Conservation (phyloP, 2,888 invertebrate species). For the Chloroclystis v-ata region DNA sequence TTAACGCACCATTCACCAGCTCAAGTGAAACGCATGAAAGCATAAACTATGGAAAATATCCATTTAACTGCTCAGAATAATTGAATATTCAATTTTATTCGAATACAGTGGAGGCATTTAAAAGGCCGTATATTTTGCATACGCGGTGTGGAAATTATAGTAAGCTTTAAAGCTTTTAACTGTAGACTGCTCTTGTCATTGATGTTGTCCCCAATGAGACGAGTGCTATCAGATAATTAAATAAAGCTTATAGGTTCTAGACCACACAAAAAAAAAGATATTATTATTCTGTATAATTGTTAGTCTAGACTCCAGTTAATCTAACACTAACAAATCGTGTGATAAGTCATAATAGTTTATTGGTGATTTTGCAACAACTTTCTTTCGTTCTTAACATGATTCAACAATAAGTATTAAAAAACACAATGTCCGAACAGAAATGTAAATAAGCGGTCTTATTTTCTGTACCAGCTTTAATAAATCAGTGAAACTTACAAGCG, state of each 20-base stretch:
- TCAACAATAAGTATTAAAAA: too few relatives aligned
- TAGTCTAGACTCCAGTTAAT: too few relatives aligned
- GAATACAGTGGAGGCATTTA: conserved; percentile 25
- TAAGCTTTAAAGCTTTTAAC: conserved; percentile 13
- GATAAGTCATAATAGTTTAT: too few relatives aligned
- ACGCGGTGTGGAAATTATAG: conserved; percentile 13
- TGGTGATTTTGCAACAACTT: too few relatives aligned
- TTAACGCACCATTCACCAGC: conserved; percentile 11
- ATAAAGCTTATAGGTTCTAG: too few relatives aligned
- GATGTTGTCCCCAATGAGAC: too few relatives aligned
- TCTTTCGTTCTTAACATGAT: too few relatives aligned
- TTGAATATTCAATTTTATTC: conserved; percentile 57
- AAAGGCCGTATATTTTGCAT: conserved; percentile 28
- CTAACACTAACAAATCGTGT: too few relatives aligned
- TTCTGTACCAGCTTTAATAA: neutral
- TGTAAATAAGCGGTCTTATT: neutral
- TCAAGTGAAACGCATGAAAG: conserved; percentile 12
- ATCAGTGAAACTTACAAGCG: conserved; percentile 1
- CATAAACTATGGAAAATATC: conserved; percentile 30
- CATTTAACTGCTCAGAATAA: conserved; percentile 35
- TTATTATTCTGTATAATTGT: too few relatives aligned
- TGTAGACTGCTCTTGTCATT: conserved; percentile 6
- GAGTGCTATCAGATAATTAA: too few relatives aligned
- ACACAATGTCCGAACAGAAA: neutral
- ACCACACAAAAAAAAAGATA: too few relatives aligned